Base-by-base conservation (phyloP, 2,113 vertebrate genomes). In the Sebastes fasciatus region DNA sequence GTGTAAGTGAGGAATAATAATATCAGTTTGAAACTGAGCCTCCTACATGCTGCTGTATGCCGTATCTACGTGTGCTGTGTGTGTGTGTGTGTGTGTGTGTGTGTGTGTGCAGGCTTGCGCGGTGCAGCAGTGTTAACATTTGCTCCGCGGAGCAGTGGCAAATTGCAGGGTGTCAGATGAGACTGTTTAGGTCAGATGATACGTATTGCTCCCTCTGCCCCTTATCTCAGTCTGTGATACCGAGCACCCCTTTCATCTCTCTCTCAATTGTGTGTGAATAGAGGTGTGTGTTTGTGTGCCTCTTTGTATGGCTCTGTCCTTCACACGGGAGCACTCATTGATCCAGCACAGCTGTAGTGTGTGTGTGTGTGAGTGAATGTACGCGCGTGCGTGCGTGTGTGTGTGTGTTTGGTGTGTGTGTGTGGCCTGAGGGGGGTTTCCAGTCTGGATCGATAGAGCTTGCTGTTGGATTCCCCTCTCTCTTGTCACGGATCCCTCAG, bases 401-500 rank as follows among this genome's bases (percentile, higher is more conserved):
- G 74, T 61, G 64, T 68, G 66, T 77, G 77, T 61, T 68, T 74
- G 71, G 80, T 66, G 45, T 82, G 71, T 80, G 88, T 74, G 83
- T 83, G 88, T 91, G 83, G 92, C 91, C 88, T 83, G 87, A 94
- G 93, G 93, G 94, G 92, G 92, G 92, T 96, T 95, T 94, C 93
- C 93, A 94, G 92, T 93, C 89, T 89, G 87, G 93, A 96, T 96
- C 91, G 94, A 96, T 96, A 90, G 88, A 94, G 92, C 91, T 91
- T 92, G 92, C 92, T 94, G 93, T 91, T 90, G 94, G 94, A 93
- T 94, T 95, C 91, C 93, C 94, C 92, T 93, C 84, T 90, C 91
- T 89, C 88, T 93, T 94, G 94, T 95, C 94, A 94, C 69, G 16
- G 90, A 94, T 94, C 89, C 75, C 87, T 91, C 92, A 79, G 83